Evolutionary conservation across 2,888 invertebrate species (phyloP), one percentile per base, ranked within the genome.

Genomic region (Mythimna impura): DNA sequence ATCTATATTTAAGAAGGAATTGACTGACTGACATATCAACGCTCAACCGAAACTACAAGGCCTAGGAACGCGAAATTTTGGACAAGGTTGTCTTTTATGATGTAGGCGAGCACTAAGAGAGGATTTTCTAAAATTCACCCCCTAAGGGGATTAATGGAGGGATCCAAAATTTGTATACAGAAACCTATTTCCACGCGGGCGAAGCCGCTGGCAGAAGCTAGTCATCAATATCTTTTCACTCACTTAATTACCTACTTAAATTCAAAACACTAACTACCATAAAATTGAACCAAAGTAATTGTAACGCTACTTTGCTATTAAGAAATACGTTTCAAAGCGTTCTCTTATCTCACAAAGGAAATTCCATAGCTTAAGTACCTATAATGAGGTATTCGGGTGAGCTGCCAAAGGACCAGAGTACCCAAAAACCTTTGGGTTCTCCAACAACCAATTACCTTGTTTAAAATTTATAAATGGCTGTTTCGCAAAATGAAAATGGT

Each of bases 311-410:
- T 86, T 76, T 62, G 40, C 30, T 22, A 68, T 83, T 78, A 66
- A 76, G 71, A 71, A 73, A 70, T 66, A 81, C 75, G 61, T 65
- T 84, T 65, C 63, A 67, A 80, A 73, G 36, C 55, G 25, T 65
- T 66, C 25, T 70, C 73, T 86, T 80, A 79, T 85, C 80, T 84
- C 80, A 63, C 77, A 85, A 82, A 82, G 82, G 85, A 86, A 85
- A 87, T 89, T 87, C 88, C 82, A 74, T 78, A 84, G 82, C 86
- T 78, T 78, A 70, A 83, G 71, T 79, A 78, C 65, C 66, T 76
- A 36, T 81, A 80, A 81, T 77, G 81, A 79, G 82, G 84, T 82
- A 86, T 87, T 76, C 80, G 20, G 75, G 72, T 81, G 71, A 78
- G 78, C 72, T 72, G 71, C n/a, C 71, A 64, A 58, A 83, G 67